Evolutionary conservation across 2,888 invertebrate species (phyloP).

Genomic region (Meteorus colon): DNA sequence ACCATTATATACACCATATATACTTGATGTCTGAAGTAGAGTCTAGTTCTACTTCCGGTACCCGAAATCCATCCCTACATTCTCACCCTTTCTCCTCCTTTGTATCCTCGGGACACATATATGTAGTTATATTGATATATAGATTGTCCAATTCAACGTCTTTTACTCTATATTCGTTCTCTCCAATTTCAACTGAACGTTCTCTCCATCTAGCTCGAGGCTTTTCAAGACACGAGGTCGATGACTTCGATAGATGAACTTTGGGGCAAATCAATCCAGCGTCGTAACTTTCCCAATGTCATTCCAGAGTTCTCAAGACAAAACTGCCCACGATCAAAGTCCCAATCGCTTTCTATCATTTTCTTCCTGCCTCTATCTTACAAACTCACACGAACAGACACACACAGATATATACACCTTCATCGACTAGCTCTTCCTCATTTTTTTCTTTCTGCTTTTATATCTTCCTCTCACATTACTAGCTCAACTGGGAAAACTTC

Average conservation of each 20-base stretch:
- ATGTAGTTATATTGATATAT: not conserved
- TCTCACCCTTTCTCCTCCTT: not conserved
- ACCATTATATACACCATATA: not conserved
- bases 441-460: not conserved
- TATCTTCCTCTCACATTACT: not conserved
- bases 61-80: not conserved
- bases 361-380: not conserved
- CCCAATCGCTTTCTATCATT: constrained; percentile 23
- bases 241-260: constrained; percentile 16
- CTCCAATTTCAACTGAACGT: constrained; percentile 7
- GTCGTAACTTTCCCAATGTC: constrained; percentile 28
- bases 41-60: constrained; percentile 14
- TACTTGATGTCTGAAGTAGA: not conserved
- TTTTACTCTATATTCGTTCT: not conserved
- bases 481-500: not conserved
- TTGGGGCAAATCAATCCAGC: constrained; percentile 29
- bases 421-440: not conserved
- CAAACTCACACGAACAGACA: not conserved
- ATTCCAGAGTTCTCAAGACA: constrained; percentile 29
- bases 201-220: not conserved
- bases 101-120: not conserved
- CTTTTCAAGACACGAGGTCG: constrained; percentile 6
- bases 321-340: constrained; percentile 31
- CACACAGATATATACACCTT: not conserved
- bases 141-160: not conserved